Percentiles rank a stretch among this genome's conserved stretches.
Evolutionary conservation across 2,113 vertebrate species (phyloP).

Genomic region (Corythornis vintsioides): DNA sequence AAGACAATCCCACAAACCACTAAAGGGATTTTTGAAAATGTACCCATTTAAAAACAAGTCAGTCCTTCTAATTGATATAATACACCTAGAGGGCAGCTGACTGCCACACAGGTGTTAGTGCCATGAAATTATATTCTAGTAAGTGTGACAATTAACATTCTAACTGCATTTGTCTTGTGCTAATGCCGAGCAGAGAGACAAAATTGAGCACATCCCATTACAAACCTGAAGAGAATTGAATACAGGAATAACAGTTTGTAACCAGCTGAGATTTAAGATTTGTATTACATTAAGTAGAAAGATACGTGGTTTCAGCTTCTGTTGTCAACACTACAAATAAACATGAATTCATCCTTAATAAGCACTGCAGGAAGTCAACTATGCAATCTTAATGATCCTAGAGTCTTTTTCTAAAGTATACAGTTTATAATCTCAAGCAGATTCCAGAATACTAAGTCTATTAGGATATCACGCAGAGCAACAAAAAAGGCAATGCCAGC

Average conservation of each 20-base stretch:
- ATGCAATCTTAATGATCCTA: slow-evolving; percentile 8
- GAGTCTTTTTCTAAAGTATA: slow-evolving; percentile 11
- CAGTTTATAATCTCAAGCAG: slow-evolving; percentile 16
- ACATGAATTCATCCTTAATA: slow-evolving; percentile 29
- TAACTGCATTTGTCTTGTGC: not conserved
- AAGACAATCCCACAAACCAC: not conserved
- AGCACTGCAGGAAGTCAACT: slow-evolving; percentile 12
- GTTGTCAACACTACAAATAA: slow-evolving; percentile 4
- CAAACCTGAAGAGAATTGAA: not conserved
- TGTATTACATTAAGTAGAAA: not conserved
- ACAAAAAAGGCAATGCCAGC: slow-evolving; percentile 19
- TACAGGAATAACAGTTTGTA: not conserved
- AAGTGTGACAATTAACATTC: slow-evolving; percentile 9
- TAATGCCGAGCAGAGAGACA: not conserved
- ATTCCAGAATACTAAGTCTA: slow-evolving; percentile 33
- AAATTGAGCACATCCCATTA: not conserved
- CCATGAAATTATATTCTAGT: not conserved
- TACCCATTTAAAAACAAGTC: not conserved
- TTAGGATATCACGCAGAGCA: not conserved
- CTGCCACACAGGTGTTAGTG: not conserved
- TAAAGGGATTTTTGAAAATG: not conserved
- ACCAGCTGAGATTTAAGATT: not conserved
- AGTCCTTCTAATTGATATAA: not conserved
- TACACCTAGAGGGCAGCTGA: not conserved
- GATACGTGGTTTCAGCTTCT: not conserved